Base-by-base conservation (phyloP, 35 echinoderm and acorn worm species). In the Apostichopus parvimensis region DNA sequence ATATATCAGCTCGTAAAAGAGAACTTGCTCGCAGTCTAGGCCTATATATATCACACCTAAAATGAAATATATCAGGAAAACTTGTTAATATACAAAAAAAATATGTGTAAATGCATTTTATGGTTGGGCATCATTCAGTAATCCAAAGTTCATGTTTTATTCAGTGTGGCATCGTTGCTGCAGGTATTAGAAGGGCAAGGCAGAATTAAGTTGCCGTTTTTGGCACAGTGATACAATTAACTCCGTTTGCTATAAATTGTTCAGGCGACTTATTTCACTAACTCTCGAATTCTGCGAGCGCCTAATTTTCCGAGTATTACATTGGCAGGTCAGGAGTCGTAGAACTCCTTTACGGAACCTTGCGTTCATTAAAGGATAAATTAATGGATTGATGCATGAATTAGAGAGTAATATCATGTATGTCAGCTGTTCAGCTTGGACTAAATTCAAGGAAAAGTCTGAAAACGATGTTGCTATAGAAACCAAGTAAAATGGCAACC, bases 291-390 rank as follows among this genome's bases (percentile, higher is more conserved):
- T 9, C n/a, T 82, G 79, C n/a, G 79, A 55, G 6, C 79, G 79
- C 55, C 45, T 82, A n/a, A 25, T 34, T 55, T 55, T 82, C 7
- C 79, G 79, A 55, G 25, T 56, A 54, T 82, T 56, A 54, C 79
- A 82, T 6, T 82, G 79, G 55, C 79, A 82, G 18, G 34, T 82
- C 11, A 82, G 4, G 7, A 82, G 55, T 53, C 45, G 52, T 53
- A 15, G 8, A 10, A 82, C 22, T 82, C 79, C 79, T 14, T 82
- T 82, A 14, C 79, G 79, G 54, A 82, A 82, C 55, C 79, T 45
- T 82, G 14, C 52, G 52, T 82, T 82, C 79, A 82, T 82, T 10
- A 82, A 82, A 82, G 79, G 79, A 82, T 82, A 82, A 53, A 82
- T 82, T 14, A 82, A 17, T 6, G 79, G 79, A n/a, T 82, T 82